Percentiles rank a stretch among this genome's conserved stretches.
These are phyloP conservation scores for Salmo trutta DNA, from an alignment of 2,797 vertebrate genomes.

Conservation along the genomic window DNA sequence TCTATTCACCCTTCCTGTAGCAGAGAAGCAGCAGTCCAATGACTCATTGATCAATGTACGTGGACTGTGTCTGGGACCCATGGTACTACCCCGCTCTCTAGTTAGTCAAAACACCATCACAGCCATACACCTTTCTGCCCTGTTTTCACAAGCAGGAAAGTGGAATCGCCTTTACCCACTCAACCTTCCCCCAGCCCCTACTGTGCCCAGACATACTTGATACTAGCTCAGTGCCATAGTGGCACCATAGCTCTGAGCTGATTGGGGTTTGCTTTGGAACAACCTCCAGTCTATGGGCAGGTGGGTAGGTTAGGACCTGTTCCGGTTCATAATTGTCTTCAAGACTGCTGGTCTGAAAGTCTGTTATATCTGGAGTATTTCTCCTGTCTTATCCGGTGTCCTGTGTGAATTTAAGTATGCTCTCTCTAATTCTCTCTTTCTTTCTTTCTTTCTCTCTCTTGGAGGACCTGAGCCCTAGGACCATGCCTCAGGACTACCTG, in stretches of 20 bases:
- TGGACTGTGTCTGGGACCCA: neutral
- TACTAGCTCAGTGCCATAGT: conserved; percentile 30
- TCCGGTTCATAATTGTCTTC: conserved; percentile 39
- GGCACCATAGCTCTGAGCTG: conserved; percentile 27
- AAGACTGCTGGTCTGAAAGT: conserved; percentile 41
- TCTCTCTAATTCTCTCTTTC: too few species aligned
- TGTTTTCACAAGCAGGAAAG: conserved; percentile 45
- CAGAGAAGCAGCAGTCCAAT: neutral
- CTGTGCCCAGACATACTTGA: conserved; percentile 34
- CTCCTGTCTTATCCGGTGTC: too few species aligned
- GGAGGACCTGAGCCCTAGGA: too few species aligned
- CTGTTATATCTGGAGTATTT: too few species aligned
- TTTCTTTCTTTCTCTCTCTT: too few species aligned
- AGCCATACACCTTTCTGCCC: conserved; percentile 33
- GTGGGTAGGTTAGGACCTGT: conserved; percentile 28
- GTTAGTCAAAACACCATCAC: conserved; percentile 49
- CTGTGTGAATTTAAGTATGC: too few species aligned
- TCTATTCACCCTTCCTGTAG: neutral
- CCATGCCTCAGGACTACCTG: too few species aligned
- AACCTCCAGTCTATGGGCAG: neutral
- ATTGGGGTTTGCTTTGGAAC: conserved; percentile 19
- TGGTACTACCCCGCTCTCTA: conserved; percentile 27
- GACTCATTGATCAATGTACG: neutral
- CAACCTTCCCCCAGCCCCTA: conserved; percentile 19
- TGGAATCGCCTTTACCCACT: conserved; percentile 34